Evolutionary conservation across 2,113 vertebrate species (phyloP).

Genomic region (Orycteropus afer): DNA sequence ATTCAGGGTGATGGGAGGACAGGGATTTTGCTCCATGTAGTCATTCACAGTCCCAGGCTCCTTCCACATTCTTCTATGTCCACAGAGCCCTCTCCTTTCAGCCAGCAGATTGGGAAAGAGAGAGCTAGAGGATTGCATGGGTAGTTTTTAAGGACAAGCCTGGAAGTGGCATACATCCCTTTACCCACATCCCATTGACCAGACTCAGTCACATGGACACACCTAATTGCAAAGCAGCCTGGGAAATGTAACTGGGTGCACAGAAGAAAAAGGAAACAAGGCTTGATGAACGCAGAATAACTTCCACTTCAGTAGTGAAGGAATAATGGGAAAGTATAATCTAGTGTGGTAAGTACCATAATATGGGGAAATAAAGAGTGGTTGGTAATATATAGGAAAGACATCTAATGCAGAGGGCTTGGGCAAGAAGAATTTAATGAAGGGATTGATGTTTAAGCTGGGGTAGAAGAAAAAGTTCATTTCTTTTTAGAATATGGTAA

Average conservation of each 20-base stretch:
- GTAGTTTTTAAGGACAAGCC: background rate
- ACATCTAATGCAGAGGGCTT: background rate
- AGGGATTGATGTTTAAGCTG: background rate
- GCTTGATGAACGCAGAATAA: background rate
- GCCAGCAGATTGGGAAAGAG: background rate
- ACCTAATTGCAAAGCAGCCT: no score
- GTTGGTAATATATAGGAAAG: background rate
- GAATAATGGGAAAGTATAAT: background rate
- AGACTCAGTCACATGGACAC: no score
- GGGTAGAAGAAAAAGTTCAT: background rate
- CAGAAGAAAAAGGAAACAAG: background rate
- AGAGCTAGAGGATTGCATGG: background rate
- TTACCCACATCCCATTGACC: background rate
- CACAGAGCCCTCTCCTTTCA: background rate
- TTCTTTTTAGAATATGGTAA: background rate
- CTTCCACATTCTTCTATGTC: background rate
- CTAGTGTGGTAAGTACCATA: background rate
- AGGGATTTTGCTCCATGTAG: background rate
- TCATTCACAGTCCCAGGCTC: background rate
- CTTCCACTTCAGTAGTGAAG: background rate
- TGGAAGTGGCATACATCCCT: background rate
- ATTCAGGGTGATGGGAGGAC: background rate
- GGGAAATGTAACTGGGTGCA: no score
- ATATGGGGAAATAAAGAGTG: background rate
- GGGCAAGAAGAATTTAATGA: background rate